These are phyloP conservation scores for Gyps fulvus DNA, from an alignment of 2,113 vertebrate genomes.

Conservation along the genomic window DNA sequence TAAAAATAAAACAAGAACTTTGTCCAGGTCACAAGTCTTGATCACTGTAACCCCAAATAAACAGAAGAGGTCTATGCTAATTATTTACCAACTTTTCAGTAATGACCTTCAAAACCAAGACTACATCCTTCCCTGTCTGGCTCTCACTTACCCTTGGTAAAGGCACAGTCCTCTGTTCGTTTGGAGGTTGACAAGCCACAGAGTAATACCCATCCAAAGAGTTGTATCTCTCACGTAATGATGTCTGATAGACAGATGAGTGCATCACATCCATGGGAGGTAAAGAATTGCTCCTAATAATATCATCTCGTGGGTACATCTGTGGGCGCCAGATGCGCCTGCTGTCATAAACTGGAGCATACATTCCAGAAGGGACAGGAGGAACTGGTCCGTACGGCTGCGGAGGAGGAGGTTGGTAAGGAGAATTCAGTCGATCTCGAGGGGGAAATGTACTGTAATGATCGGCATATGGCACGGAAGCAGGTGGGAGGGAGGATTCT, in stretches of 20 bases:
- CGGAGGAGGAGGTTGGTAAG: conserved; percentile 82
- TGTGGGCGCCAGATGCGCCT: conserved; percentile 93
- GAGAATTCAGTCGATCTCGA: conserved; percentile 83
- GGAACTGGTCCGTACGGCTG: conserved; percentile 85
- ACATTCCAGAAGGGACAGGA: conserved; percentile 86
- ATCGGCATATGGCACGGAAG: conserved; percentile 82
- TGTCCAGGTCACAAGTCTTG: background rate
- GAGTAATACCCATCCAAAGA: conserved; percentile 93
- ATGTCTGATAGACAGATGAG: conserved; percentile 88
- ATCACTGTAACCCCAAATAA: background rate
- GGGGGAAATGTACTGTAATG: conserved; percentile 80
- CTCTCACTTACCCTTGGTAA: conserved; percentile 83
- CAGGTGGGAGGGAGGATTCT: conserved; percentile 87
- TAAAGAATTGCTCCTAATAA: conserved; percentile 92
- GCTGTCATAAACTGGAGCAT: conserved; percentile 93
- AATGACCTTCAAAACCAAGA: background rate
- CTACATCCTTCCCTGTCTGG: background rate
- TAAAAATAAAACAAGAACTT: background rate
- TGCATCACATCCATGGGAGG: conserved; percentile 93
- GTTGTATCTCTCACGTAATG: conserved; percentile 92
- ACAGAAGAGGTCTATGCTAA: background rate
- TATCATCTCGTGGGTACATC: conserved; percentile 92
- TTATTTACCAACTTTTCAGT: background rate
- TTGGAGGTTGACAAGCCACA: conserved; percentile 79
- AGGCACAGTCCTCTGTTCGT: conserved; percentile 83